Evolutionary conservation across 2,113 vertebrate species (phyloP).

Genomic region (Pelobates fuscus): DNA sequence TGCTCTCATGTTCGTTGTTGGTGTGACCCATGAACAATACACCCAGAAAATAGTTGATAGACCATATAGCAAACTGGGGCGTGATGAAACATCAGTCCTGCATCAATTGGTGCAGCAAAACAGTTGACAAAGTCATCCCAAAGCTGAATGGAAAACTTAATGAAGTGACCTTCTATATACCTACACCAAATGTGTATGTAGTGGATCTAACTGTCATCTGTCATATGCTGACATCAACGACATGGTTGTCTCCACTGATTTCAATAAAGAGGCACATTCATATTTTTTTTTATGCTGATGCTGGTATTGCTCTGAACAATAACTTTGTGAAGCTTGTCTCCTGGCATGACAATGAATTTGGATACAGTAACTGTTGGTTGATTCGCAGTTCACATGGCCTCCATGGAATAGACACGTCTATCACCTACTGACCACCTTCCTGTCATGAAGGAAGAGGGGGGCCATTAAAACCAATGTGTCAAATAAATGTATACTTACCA

Average conservation of each 20-base stretch:
- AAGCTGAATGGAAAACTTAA: constrained; percentile 95
- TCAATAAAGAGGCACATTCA: constrained; percentile 87
- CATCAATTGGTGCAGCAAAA: constrained; percentile 93
- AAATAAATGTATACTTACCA: too few relatives aligned
- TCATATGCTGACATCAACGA: constrained; percentile 94
- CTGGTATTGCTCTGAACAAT: constrained; percentile 93
- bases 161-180: constrained; percentile 97
- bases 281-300: constrained; percentile 94
- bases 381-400: constrained; percentile 89
- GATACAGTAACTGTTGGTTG: constrained; percentile 92
- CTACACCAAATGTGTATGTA: constrained; percentile 92
- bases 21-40: neutral
- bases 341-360: constrained; percentile 97
- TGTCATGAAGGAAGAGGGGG: too few relatives aligned
- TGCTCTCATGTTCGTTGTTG: too few relatives aligned
- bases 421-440: constrained; percentile 5
- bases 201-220: constrained; percentile 95
- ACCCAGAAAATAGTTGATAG: constrained; percentile 97
- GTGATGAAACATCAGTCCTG: constrained; percentile 97
- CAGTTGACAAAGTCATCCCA: constrained; percentile 95
- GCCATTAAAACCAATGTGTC: too few relatives aligned
- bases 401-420: constrained; percentile 77
- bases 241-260: constrained; percentile 94
- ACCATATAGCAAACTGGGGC: constrained; percentile 91
- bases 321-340: constrained; percentile 95